Evolutionary conservation across 2,797 vertebrate species (phyloP).

Genomic region (Hephaestus fuliginosus): DNA sequence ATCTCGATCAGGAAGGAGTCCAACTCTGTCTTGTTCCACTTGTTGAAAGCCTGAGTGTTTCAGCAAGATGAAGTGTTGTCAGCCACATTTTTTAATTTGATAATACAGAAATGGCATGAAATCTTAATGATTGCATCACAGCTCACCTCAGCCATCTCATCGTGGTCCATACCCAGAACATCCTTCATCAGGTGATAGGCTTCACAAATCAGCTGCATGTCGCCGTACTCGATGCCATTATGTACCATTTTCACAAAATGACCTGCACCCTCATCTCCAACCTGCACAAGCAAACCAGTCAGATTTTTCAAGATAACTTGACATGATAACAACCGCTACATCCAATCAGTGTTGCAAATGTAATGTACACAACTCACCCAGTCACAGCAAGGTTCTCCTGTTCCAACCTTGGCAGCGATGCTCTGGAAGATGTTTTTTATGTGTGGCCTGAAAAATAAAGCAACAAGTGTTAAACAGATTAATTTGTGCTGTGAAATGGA

Average conservation of each 20-base stretch:
- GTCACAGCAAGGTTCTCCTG: conserved; percentile 97
- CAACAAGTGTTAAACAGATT: not conserved
- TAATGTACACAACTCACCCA: conserved; percentile 87
- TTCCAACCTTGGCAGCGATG: conserved; percentile 96
- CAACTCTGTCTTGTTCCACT: conserved; percentile 97
- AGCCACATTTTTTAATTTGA: not conserved
- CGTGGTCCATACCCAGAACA: conserved; percentile 90
- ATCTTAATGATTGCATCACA: not conserved
- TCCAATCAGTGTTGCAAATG: not conserved
- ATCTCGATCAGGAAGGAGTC: conserved; percentile 99
- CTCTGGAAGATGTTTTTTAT: conserved; percentile 98
- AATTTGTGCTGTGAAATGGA: accelerated
- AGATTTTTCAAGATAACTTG: not conserved
- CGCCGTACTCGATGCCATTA: conserved; percentile 98
- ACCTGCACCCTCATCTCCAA: conserved; percentile 96
- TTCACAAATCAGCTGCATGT: conserved; percentile 99
- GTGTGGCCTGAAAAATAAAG: conserved; percentile 89
- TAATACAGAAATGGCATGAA: not conserved
- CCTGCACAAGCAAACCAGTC: conserved; percentile 80
- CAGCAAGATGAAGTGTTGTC: not conserved
- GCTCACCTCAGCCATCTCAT: conserved; percentile 93
- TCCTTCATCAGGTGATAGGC: conserved; percentile 99
- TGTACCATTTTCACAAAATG: conserved; percentile 99
- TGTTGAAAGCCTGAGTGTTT: conserved; percentile 87
- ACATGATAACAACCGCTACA: not conserved